A percentile compares a stretch with the other conserved stretches of the same genome.
Conservation (phyloP, 1,140 invertebrate species). For the Sarcophaga peregrina region DNA sequence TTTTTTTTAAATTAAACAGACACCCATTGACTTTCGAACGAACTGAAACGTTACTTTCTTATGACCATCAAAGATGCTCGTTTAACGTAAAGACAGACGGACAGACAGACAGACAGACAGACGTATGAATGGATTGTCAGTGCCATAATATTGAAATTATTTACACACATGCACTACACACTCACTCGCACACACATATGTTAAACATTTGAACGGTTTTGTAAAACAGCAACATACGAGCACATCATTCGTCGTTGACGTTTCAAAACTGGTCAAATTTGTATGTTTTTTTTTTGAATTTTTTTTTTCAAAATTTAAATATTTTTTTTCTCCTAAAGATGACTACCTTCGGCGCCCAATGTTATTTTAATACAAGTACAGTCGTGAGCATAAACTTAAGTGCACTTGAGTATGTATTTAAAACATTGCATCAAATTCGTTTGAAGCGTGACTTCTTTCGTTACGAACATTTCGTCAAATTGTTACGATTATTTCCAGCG, state of each 20-base stretch:
- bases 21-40: not conserved
- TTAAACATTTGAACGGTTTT: not conserved
- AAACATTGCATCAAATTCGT: not conserved
- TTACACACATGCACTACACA: not conserved
- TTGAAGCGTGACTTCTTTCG: too few relatives aligned
- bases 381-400: not conserved
- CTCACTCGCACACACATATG: not conserved
- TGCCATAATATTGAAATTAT: too few relatives aligned
- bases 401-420: not conserved
- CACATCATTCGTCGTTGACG: not conserved
- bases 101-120: not conserved
- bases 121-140: not conserved
- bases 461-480: too few relatives aligned
- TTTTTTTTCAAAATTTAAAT: not conserved
- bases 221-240: not conserved
- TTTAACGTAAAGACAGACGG: not conserved
- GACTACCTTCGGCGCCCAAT: constrained; percentile 23
- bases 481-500: too few relatives aligned
- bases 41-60: constrained; percentile 14
- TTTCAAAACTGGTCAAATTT: constrained; percentile 4
- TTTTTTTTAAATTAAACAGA: not conserved
- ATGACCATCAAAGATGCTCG: constrained; percentile 2
- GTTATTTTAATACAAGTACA: constrained; percentile 5
- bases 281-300: not conserved
- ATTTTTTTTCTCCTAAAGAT: not conserved